A percentile compares a stretch with the other conserved stretches of the same genome.
Conservation (phyloP, 2,888 invertebrate genomes). For the Sphecodes monilicornis region DNA sequence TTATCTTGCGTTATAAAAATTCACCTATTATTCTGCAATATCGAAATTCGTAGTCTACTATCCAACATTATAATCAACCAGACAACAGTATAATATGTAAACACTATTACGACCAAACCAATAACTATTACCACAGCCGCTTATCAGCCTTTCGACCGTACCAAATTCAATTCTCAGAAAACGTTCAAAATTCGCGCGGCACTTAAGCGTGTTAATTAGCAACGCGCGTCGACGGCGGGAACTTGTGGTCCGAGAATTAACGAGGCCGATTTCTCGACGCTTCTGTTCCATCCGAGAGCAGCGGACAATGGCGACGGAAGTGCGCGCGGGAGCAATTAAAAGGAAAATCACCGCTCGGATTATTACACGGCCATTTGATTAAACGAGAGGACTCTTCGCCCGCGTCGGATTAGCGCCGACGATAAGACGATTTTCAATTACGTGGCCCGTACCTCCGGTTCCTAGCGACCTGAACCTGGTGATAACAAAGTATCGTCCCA, state of each 20-base stretch:
- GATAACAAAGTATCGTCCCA: constrained; percentile 28
- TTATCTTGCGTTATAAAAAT: too few relatives aligned
- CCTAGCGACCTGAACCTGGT: constrained; percentile 21
- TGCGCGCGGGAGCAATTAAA: constrained; percentile 33
- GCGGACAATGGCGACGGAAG: background rate
- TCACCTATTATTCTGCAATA: too few relatives aligned
- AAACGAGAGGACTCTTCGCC: constrained; percentile 15
- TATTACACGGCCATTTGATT: constrained; percentile 49
- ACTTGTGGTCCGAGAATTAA: constrained; percentile 5
- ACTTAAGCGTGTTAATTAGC: constrained; percentile 24
- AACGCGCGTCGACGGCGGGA: background rate
- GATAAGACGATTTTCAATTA: constrained; percentile 59
- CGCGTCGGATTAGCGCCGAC: constrained; percentile 45
- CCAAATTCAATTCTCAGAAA: background rate
- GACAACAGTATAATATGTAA: background rate
- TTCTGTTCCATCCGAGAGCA: background rate
- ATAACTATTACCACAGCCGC: background rate
- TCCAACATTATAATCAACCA: background rate
- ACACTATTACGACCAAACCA: background rate
- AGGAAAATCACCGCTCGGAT: constrained; percentile 36
- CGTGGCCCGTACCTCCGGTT: constrained; percentile 22
- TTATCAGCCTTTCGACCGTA: background rate
- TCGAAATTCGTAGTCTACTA: too few relatives aligned
- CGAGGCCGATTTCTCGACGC: background rate
- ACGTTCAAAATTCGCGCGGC: constrained; percentile 10